Base-by-base conservation (phyloP, 2,797 vertebrate species). In the Crocidura indochinensis region DNA sequence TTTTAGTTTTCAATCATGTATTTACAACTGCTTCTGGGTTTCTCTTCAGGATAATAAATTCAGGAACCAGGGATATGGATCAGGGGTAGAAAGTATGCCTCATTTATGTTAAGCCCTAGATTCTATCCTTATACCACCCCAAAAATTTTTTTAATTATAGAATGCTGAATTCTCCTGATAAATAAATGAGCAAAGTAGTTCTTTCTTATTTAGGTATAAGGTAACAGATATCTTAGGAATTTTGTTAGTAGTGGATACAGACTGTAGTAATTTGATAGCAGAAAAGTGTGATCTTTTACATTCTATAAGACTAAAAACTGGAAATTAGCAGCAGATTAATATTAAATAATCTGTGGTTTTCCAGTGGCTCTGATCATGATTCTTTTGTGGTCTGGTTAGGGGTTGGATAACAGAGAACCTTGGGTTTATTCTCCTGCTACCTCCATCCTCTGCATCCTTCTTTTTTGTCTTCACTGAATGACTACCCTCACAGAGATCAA, bases 351-450 rank as follows among this genome's bases (percentile, higher is more conserved):
- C 97, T 97, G 92, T 97, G 97, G 95, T 97, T 97, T 97, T 97
- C 97, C 97, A 96, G 96, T 95, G 96, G 97, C 96, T 97, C 97
- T 97, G 97, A 97, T 97, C 96, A 96, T 97, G 97, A 97, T 97
- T 98, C 97, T 97, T 96, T 97, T 98, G 97, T 98, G 97, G 97
- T 98, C 97, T 98, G 97, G 97, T 97, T 98, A 97, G 98, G 97
- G 97, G 97, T 97, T 98, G 97, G 97, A 97, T 97, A 97, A 97
- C 97, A 97, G 97, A 97, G 97, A 97, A 97, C 97, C 96, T 97
- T 97, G 97, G 97, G 97, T 98, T 97, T 97, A 97, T 98, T 97
- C 97, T 97, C 93, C 97, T 97, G 97, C 97, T 97, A 97, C 97
- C 96, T 97, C 97, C 98, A 98, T 98, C 97, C 97, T 97, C 97